phyloP scores from a whole-genome alignment of 2,113 vertebrate genomes.

The Seriola dumerili region DNA sequence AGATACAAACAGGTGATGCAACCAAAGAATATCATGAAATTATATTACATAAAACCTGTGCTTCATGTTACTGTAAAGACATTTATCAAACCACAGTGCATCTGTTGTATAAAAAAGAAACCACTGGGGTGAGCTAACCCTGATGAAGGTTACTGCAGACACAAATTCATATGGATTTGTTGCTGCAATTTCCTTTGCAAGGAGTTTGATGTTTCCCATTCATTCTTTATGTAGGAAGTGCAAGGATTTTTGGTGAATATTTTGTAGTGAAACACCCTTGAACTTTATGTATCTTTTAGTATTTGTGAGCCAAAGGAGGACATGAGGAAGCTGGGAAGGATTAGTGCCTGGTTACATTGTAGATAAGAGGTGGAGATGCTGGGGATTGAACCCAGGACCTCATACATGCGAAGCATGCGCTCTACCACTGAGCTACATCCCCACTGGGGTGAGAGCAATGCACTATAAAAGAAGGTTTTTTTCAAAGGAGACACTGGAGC shows the following conservation, averaged over 20 bases:
- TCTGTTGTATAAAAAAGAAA: neutral
- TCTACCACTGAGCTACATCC: constrained; percentile 85
- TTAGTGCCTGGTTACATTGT: neutral
- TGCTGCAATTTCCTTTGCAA: too few species aligned
- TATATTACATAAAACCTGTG: neutral
- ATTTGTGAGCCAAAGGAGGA: neutral
- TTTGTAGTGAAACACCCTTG: neutral
- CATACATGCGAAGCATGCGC: constrained; percentile 76
- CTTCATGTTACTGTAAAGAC: neutral
- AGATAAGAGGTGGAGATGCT: constrained; percentile 3
- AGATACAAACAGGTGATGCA: neutral
- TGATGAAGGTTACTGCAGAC: neutral
- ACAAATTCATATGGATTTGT: too few species aligned
- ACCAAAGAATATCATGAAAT: neutral
- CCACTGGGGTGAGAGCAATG: neutral
- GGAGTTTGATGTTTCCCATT: too few species aligned
- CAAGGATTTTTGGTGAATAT: neutral
- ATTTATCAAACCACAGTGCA: neutral
- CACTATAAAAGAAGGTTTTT: too few species aligned
- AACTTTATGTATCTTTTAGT: neutral
- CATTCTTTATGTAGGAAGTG: too few species aligned
- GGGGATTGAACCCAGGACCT: constrained; percentile 44
- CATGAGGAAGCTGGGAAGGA: too few species aligned
- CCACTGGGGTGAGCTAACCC: neutral
- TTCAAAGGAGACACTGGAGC: too few species aligned